These are phyloP conservation scores for Formica selysi DNA, from an alignment of 1,140 invertebrate genomes.

Conservation along the genomic window DNA sequence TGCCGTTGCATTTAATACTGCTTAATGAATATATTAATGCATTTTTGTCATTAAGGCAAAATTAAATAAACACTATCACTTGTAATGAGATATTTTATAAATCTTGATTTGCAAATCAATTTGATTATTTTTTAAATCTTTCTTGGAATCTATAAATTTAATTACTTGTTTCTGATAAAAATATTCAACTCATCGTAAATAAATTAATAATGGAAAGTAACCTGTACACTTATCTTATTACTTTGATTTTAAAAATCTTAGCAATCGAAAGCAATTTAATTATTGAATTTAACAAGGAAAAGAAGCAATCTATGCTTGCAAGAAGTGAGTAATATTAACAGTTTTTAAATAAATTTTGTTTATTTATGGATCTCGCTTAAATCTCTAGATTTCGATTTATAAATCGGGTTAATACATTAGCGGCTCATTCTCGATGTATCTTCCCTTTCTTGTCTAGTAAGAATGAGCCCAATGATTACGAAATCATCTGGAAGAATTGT, in stretches of 20 bases:
- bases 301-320: neutral
- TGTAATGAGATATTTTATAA: neutral
- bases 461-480: slow-evolving; percentile 41
- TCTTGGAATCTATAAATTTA: neutral
- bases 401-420: neutral
- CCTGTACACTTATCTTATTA: neutral
- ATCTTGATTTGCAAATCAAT: neutral
- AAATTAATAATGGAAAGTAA: neutral
- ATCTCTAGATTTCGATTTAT: neutral
- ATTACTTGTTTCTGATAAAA: neutral
- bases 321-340: neutral
- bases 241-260: neutral
- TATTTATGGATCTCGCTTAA: neutral
- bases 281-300: neutral
- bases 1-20: neutral
- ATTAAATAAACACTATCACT: neutral
- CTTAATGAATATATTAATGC: neutral
- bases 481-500: slow-evolving; percentile 25
- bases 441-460: neutral
- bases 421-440: neutral
- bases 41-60: neutral
- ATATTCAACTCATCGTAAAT: neutral
- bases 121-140: neutral
- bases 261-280: neutral
- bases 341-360: neutral